phyloP scores from a whole-genome alignment of 2,888 invertebrate genomes.

The Caenorhabditis sp. region DNA sequence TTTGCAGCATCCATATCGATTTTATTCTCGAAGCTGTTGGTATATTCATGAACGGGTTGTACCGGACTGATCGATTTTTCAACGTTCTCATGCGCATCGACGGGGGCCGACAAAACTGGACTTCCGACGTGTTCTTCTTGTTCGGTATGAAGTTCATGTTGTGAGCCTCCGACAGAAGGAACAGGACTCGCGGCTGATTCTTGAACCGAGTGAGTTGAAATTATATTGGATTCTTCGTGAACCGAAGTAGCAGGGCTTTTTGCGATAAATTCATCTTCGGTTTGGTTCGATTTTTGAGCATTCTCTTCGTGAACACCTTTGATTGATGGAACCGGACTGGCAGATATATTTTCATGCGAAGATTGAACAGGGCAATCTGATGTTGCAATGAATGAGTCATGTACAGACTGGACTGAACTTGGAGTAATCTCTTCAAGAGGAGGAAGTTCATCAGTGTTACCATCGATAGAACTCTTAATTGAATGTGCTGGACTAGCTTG shows the following conservation, averaged over 20 bases:
- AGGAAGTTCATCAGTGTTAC: too few species aligned
- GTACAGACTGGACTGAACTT: neutral
- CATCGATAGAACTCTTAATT: neutral
- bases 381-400: neutral
- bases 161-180: too few species aligned
- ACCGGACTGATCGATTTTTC: neutral
- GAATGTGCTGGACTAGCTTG: neutral
- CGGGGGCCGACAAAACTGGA: too few species aligned
- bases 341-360: neutral
- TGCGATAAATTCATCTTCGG: neutral
- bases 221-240: neutral
- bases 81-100: neutral
- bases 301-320: neutral
- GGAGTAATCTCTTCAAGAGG: neutral
- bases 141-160: too few species aligned
- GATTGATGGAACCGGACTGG: neutral
- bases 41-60: constrained; percentile 17
- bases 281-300: neutral
- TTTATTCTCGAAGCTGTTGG: constrained; percentile 9
- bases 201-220: too few species aligned
- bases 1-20: constrained; percentile 13
- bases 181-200: too few species aligned
- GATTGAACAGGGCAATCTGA: neutral
- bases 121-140: too few species aligned
- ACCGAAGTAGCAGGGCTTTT: neutral